Conservation (phyloP, 2,113 vertebrate genomes). For the Romanogobio albipinnatus region DNA sequence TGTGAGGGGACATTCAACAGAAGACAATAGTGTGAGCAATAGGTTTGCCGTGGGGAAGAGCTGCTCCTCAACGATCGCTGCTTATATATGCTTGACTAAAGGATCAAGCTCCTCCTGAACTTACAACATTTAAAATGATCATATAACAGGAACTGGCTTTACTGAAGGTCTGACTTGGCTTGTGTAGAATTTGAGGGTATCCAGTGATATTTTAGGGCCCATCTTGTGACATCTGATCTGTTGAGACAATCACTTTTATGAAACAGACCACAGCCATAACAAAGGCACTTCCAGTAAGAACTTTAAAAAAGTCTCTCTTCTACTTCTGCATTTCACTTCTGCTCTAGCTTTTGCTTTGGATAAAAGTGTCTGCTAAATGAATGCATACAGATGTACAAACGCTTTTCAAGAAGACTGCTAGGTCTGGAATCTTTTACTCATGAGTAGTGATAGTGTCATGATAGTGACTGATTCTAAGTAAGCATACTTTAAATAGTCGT, state of each 20-base stretch:
- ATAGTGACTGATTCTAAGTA: neutral
- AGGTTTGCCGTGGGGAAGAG: no score
- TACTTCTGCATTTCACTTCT: neutral
- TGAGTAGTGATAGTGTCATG: no score
- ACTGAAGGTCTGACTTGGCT: no score
- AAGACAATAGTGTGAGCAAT: no score
- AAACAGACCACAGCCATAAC: neutral
- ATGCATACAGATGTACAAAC: neutral
- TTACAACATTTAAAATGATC: no score
- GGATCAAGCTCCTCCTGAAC: no score
- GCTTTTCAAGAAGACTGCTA: neutral
- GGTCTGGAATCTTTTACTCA: neutral
- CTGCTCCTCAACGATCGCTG: no score
- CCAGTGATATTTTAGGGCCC: no score
- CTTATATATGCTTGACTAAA: no score
- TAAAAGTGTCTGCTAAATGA: neutral
- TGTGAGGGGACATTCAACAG: no score
- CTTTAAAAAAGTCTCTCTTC: neutral
- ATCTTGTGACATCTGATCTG: neutral
- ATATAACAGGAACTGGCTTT: no score
- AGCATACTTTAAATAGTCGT: neutral
- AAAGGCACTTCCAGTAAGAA: constrained; percentile 37
- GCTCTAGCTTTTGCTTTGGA: neutral
- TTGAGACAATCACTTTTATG: neutral
- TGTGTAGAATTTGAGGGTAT: no score